phyloP scores from a whole-genome alignment of 2,888 invertebrate genomes.

The Trissolcus brochymenae region DNA sequence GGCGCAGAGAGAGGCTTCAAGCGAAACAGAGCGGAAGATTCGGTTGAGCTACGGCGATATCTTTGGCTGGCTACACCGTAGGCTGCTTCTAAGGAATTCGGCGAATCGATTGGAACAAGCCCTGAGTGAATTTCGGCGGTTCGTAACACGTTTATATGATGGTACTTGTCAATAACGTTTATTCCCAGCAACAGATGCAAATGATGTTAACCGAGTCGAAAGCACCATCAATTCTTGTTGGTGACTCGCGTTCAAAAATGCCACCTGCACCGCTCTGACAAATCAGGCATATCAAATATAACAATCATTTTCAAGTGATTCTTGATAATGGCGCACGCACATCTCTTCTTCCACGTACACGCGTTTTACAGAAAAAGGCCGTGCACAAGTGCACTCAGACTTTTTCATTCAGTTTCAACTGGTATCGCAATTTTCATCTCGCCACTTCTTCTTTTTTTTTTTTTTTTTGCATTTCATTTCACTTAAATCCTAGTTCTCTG shows the following conservation, averaged over 20 bases:
- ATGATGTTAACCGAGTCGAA: conserved; percentile 31
- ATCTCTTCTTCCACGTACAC: no score
- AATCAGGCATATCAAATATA: neutral
- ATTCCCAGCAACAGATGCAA: conserved; percentile 45
- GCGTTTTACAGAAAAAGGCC: no score
- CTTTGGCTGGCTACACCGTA: conserved; percentile 33
- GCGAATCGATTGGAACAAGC: conserved; percentile 46
- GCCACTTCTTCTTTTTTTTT: no score
- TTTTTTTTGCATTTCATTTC: no score
- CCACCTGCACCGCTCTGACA: neutral
- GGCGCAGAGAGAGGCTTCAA: conserved; percentile 19
- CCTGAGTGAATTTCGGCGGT: conserved; percentile 50
- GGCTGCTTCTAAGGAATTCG: conserved; percentile 40
- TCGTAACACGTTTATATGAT: conserved; percentile 46
- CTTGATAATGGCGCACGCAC: no score
- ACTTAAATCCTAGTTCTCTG: neutral
- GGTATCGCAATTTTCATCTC: no score
- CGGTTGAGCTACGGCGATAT: conserved; percentile 44
- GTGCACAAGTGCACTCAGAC: no score
- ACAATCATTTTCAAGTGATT: neutral
- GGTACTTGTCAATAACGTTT: conserved; percentile 48
- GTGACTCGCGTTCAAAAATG: conserved; percentile 8
- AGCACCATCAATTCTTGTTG: conserved; percentile 17
- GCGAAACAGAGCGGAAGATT: conserved; percentile 48
- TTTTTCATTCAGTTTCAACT: no score